Percentiles rank a stretch among this genome's conserved stretches.
Evolutionary conservation across 2,888 invertebrate species (phyloP).

Genomic region (Morpho deidamia): DNA sequence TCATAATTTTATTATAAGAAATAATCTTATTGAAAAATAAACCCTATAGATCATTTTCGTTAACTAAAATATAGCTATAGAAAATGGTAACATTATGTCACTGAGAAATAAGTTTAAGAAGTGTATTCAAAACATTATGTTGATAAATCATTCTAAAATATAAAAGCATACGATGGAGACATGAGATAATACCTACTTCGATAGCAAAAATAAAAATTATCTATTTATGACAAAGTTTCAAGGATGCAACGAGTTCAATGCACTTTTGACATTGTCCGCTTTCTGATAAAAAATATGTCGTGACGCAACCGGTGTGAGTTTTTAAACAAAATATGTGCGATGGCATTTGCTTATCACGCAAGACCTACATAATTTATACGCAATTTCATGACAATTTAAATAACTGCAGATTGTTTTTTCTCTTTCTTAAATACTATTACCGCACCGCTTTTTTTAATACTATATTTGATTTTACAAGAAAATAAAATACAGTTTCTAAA

Average conservation of each 20-base stretch:
- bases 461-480: too few relatives aligned
- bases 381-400: conserved; percentile 7
- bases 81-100: too few relatives aligned
- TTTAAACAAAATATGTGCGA: conserved; percentile 16
- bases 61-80: too few relatives aligned
- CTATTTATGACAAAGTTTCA: conserved; percentile 61
- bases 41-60: too few relatives aligned
- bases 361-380: conserved; percentile 18
- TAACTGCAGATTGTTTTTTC: too few relatives aligned
- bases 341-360: conserved; percentile 11
- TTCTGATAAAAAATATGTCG: conserved; percentile 33
- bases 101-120: too few relatives aligned
- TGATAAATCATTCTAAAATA: conserved; percentile 4
- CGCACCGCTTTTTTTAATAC: too few relatives aligned
- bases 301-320: conserved; percentile 30
- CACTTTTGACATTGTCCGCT: conserved; percentile 61
- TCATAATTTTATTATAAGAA: too few relatives aligned
- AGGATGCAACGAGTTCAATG: conserved; percentile 64
- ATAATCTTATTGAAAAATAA: too few relatives aligned
- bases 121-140: not conserved
- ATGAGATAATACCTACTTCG: conserved; percentile 19
- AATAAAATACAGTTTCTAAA: too few relatives aligned
- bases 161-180: conserved; percentile 11
- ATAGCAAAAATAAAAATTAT: conserved; percentile 39
- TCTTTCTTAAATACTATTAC: too few relatives aligned